phyloP scores from a whole-genome alignment of 1,140 invertebrate genomes.

The Aphelenchoides fujianensis region DNA sequence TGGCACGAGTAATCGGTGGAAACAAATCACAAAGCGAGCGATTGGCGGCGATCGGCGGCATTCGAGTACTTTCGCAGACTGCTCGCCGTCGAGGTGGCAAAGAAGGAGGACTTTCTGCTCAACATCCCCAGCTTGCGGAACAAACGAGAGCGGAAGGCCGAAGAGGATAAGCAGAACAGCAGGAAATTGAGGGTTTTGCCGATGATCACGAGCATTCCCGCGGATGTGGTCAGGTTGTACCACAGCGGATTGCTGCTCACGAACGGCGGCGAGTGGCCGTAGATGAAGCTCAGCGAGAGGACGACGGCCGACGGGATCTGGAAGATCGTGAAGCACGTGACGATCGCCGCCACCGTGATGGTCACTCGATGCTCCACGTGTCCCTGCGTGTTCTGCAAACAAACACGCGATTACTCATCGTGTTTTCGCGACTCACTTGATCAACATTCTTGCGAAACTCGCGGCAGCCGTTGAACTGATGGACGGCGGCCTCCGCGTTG shows the following conservation, averaged over 20 bases:
- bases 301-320: constrained; percentile 20
- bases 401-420: neutral
- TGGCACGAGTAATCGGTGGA: neutral
- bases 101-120: constrained; percentile 13
- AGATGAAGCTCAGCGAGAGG: constrained; percentile 13
- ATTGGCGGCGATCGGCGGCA: neutral
- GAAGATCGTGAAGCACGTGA: constrained; percentile 27
- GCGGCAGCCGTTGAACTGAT: constrained; percentile 16
- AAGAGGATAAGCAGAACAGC: constrained; percentile 26
- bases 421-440: neutral
- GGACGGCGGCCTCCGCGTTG: neutral
- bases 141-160: constrained; percentile 17
- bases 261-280: neutral
- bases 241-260: constrained; percentile 17
- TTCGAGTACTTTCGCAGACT: constrained; percentile 7
- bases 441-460: constrained; percentile 17
- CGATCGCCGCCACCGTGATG: constrained; percentile 29
- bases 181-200: constrained; percentile 31
- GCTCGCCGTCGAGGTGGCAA: neutral
- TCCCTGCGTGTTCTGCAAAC: constrained; percentile 32
- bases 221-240: constrained; percentile 15
- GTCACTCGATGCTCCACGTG: constrained; percentile 22
- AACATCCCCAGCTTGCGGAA: constrained; percentile 2
- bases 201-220: constrained; percentile 20
- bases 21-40: neutral